Base-by-base conservation (phyloP, 2,888 invertebrate species). In the Branchinecta sandiegonensis region DNA sequence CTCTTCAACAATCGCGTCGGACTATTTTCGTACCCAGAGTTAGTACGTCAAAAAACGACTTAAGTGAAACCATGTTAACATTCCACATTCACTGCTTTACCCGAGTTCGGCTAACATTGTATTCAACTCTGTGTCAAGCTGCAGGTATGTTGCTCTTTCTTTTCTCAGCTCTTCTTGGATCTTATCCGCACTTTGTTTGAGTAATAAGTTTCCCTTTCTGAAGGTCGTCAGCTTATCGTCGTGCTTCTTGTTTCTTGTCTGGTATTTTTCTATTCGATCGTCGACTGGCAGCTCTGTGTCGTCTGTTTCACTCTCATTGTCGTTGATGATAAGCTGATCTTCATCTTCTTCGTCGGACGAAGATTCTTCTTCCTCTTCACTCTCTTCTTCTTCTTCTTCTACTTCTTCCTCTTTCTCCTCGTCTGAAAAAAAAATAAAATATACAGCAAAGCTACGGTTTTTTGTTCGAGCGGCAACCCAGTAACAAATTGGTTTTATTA, bases 131-230 rank as follows among this genome's bases (percentile, higher is more conserved):
- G 88, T 86, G 78, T 92, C 87, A 66, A 92, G 79, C 64, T 84
- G 81, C 66, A 84, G 80, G 9, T 90, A 88, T 78, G 87, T 84
- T 74, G 90, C 90, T 73, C 88, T 85, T 74, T 90, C 89, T 75
- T 88, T 89, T 68, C 86, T 84, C 65, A 92, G 83, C 76, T 91
- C 90, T 76, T 92, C 92, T 77, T 90, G 89, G 70, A 91, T 79
- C 75, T 90, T 82, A 77, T 92, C 92, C 0, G 91, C 89, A 76
- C 91, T 92, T 0, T 91, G 88, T 80, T 90, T 89, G 12, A 92
- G 81, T 73, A 92, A 81, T 71, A 90, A 88, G 75, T 92, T 93
- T 72, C 91, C 90, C 76, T 93, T 93, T 78, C 89, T 90, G 74
- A 92, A 80, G 0, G 90, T 89, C 56, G 86, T 83, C 11, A 92